Conservation (phyloP, 2,113 vertebrate species). For the Nyctereutes procyonoides region DNA sequence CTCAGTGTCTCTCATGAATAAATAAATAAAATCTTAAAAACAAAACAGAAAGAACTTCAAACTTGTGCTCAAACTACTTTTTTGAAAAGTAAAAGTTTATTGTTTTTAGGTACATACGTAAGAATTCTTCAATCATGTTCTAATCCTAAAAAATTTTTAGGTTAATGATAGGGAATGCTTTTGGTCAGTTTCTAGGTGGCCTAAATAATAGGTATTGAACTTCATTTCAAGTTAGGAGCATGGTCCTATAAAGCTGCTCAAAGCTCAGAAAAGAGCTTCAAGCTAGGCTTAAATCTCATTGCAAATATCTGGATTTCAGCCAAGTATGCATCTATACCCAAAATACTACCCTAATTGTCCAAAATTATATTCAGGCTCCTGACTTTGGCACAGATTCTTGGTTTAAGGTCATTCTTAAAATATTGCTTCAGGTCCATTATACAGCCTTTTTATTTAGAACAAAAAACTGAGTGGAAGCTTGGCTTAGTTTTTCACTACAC, state of each 20-base stretch:
- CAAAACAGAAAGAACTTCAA: neutral
- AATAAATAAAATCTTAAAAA: too few relatives aligned
- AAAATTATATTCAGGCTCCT: neutral
- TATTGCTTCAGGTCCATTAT: neutral
- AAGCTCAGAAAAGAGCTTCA: neutral
- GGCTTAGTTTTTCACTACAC: neutral
- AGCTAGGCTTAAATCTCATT: neutral
- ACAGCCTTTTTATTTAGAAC: neutral
- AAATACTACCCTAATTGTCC: neutral
- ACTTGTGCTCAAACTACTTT: neutral
- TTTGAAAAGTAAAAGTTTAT: constrained; percentile 31
- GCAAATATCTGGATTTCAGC: neutral
- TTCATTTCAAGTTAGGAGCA: constrained; percentile 14
- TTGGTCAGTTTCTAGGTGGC: neutral
- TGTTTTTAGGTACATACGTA: neutral
- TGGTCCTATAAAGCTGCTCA: neutral
- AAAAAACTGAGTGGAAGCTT: neutral
- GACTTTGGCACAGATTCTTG: neutral
- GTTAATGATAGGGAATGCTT: neutral
- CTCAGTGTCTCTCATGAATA: too few relatives aligned
- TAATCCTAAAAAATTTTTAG: constrained; percentile 3
- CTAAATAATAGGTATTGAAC: neutral
- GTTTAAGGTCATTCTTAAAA: constrained; percentile 17
- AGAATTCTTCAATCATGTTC: neutral
- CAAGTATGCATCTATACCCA: neutral